These are phyloP conservation scores for Notothenia rossii DNA, from an alignment of 2,113 vertebrate genomes.

Conservation along the genomic window DNA sequence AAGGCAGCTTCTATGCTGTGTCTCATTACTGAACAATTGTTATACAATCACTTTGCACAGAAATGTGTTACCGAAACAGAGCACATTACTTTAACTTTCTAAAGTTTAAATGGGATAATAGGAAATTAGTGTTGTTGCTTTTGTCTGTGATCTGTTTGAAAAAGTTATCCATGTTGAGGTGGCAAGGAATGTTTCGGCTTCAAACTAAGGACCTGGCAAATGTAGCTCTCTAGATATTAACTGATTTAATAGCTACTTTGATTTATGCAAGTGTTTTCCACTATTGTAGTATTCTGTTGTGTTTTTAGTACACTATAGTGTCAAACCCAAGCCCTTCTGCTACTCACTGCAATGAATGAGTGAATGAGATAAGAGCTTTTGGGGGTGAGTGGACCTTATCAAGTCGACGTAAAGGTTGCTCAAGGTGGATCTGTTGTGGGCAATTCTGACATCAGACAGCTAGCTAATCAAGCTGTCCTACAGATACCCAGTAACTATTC, in stretches of 20 bases:
- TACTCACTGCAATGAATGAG: slow-evolving; percentile 40
- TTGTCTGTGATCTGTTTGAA: too few species aligned
- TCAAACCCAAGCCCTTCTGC: slow-evolving; percentile 14
- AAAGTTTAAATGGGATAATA: too few species aligned
- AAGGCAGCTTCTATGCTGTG: too few species aligned
- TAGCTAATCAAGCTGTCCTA: slow-evolving; percentile 70
- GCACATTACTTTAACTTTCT: too few species aligned
- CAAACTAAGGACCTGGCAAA: background rate
- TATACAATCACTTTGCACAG: background rate
- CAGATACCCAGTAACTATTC: slow-evolving; percentile 30
- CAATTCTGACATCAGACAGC: slow-evolving; percentile 64
- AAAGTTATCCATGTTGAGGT: too few species aligned
- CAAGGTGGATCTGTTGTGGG: slow-evolving; percentile 70
- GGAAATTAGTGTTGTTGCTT: too few species aligned
- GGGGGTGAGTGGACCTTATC: slow-evolving; percentile 70
- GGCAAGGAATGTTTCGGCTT: background rate
- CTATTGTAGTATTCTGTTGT: background rate
- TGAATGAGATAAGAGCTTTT: slow-evolving; percentile 63
- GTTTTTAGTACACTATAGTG: slow-evolving; percentile 5
- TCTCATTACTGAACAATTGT: too few species aligned
- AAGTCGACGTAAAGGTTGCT: slow-evolving; percentile 71
- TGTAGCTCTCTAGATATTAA: background rate
- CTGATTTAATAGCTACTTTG: background rate
- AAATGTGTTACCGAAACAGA: background rate
- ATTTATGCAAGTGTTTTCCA: background rate